Evolutionary conservation across 2,888 invertebrate genomes (phyloP), one percentile per base, ranked within the genome.

Genomic region (Cheilosia vulpina): DNA sequence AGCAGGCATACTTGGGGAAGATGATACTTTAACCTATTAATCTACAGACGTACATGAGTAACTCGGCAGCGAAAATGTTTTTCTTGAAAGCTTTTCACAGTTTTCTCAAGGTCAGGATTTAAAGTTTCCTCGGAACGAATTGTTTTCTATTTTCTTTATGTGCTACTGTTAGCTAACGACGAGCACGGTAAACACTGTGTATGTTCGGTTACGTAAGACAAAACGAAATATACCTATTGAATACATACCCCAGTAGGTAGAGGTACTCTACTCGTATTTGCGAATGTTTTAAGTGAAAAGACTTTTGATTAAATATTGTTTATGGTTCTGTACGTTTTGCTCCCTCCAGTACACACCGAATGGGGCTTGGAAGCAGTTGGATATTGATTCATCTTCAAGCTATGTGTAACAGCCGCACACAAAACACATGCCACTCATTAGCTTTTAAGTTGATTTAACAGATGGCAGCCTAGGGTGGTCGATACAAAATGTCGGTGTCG

Each of bases 1-100:
- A 80, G 53, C 50, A 60, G 76, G 53, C 43, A 60, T n/a, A n/a
- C 72, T 77, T 66, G 66, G 76, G 45, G 71, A 72, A 66, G 52
- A 69, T 68, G 53, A 81, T 63, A 72, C 63, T 81, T 81, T 81
- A 76, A 85, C 85, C 81, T 81, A 81, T 81, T 50, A 21, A 77
- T 66, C 66, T 71, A 81, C 55, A 76, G 66, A 50, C 68, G 66
- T 71, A 76, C 75, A 60, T 80, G 75, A 76, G 47, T 71, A 62
- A 80, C 80, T 75, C 75, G 75, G 71, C 80, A 80, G 66, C 80
- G 80, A 71, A 71, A 68, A 68, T 72, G 57, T 55, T 62, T 68
- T 80, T 72, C 72, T 38, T 75, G 66, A 17, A 47, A 81, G 76
- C 81, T 85, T 81, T 81, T 43, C 15, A 71, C 6, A 68, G 55